Base-by-base conservation (phyloP, 2,797 vertebrate genomes). In the Melanotaenia boesemani region DNA sequence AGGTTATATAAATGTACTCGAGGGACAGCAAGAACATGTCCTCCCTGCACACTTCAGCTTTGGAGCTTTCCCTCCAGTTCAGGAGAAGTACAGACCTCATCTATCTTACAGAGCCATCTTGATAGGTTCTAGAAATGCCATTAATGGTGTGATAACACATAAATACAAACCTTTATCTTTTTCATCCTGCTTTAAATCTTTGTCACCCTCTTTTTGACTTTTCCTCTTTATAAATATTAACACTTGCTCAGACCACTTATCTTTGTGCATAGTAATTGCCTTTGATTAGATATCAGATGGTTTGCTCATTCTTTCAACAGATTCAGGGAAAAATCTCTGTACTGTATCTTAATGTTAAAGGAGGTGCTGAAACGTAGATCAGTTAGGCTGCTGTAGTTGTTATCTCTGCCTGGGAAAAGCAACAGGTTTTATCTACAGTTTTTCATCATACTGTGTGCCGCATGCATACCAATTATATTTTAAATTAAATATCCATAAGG, bases 181-280 rank as follows among this genome's bases (percentile, higher is more conserved):
- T 61, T 76, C 52, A 73, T 60, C 60, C 63, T 61, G 34, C 67
- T 67, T 57, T 50, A 50, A 37, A 28, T 72, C 58, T 75, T 61
- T 59, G 48, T 24, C 44, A 66, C 22, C 48, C 64, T 56, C 28
- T 70, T 68, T 84, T 44, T 76, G 50, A 59, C 74, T 82, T 63
- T 18, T 52, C 67, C 39, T 67, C 56, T 74, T 83, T 83, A 79
- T 88, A 76, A 85, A 89, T 84, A 86, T 89, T 86, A 87, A 89
- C 69, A 80, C 65, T 76, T 84, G 64, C 90, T 83, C 79, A 80
- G 54, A 65, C 69, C 52, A 73, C 84, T 90, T 87, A 90, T 88
- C 85, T 82, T n/a, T 66, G 61, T 46, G 63, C 74, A 68, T 77
- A 54, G 74, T 81, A 82, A 77, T 65, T 63, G 66, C 59, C 79